Percentiles rank a stretch among this genome's conserved stretches.
Conservation (phyloP, 23 tunicate genomes). For the Styela plicata region DNA sequence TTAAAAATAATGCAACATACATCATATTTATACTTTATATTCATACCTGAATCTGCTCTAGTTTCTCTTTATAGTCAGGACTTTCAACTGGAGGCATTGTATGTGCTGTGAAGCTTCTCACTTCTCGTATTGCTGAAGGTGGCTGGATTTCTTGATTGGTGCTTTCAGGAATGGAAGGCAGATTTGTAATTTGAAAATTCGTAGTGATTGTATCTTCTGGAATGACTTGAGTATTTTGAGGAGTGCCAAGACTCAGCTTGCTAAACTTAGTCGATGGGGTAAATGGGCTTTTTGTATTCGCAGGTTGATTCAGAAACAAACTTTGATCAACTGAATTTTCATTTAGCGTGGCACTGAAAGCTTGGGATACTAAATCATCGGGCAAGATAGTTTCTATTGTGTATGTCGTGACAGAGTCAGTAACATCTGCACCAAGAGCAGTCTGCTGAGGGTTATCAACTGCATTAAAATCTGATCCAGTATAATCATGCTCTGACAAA, state of each 20-base stretch:
- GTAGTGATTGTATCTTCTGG: not conserved
- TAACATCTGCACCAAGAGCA: not conserved
- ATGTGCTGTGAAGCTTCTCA: not conserved
- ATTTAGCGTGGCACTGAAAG: not conserved
- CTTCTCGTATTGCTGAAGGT: not conserved
- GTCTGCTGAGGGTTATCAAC: not conserved
- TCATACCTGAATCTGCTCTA: constrained; percentile 8
- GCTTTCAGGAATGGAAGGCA: not conserved
- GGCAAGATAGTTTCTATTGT: constrained; percentile 5
- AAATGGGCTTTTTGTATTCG: not conserved
- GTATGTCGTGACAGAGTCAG: not conserved
- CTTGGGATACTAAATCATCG: constrained; percentile 7
- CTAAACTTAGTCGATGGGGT: constrained; percentile 6
- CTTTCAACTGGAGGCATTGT: constrained; percentile 7
- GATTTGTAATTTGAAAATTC: not conserved
- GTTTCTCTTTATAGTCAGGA: constrained; percentile 7
- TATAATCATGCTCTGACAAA: not conserved
- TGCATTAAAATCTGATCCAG: not conserved
- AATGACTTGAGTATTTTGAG: not conserved
- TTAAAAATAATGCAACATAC: not conserved
- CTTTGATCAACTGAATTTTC: constrained; percentile 9
- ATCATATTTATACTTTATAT: not conserved
- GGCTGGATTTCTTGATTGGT: not conserved
- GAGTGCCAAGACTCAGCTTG: not conserved
- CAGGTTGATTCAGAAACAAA: not conserved